These are phyloP conservation scores for Ageneiosus marmoratus DNA, from an alignment of 2,113 vertebrate genomes.

Conservation along the genomic window DNA sequence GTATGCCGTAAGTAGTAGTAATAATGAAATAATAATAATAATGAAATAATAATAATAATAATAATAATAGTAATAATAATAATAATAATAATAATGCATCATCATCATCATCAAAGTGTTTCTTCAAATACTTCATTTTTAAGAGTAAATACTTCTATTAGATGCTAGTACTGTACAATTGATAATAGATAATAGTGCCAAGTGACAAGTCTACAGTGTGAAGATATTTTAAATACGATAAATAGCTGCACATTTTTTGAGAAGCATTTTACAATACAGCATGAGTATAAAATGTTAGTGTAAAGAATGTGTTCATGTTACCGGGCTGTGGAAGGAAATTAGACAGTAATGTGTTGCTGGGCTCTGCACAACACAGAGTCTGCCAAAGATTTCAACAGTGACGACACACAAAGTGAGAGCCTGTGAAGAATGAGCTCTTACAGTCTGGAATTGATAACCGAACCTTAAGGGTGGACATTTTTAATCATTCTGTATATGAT, in stretches of 20 bases:
- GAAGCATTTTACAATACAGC: not conserved
- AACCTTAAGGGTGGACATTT: no score
- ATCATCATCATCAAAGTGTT: not conserved
- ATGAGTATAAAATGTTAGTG: not conserved
- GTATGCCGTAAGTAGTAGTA: conserved; percentile 11
- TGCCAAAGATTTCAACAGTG: not conserved
- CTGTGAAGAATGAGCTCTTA: not conserved
- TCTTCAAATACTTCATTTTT: not conserved
- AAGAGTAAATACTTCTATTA: not conserved
- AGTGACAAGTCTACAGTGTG: not conserved
- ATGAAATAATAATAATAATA: not conserved
- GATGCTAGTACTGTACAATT: not conserved
- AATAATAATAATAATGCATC: not conserved
- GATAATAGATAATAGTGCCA: no score
- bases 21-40: not conserved
- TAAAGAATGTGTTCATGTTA: not conserved
- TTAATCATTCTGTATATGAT: not conserved
- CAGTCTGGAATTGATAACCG: not conserved
- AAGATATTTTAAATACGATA: not conserved
- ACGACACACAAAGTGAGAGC: not conserved
- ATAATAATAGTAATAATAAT: not conserved
- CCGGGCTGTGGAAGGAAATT: not conserved
- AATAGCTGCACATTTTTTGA: not conserved
- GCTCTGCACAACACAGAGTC: not conserved
- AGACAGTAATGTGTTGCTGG: not conserved